Percentiles rank a stretch among this genome's conserved stretches.
Conservation (phyloP, 2,113 vertebrate species). For the Poeciliopsis prolifica region DNA sequence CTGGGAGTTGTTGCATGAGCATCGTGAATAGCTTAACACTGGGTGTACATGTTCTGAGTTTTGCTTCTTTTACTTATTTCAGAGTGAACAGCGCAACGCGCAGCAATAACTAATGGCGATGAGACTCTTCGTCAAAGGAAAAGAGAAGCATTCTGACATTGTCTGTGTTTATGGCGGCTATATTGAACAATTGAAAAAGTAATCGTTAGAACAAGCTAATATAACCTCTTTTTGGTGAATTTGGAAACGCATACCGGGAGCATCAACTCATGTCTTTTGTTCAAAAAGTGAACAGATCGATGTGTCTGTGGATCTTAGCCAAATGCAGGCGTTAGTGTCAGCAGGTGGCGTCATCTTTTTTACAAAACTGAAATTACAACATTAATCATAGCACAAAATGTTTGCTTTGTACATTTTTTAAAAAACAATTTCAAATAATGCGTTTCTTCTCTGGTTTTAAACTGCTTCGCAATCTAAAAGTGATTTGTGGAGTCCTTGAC, state of each 20-base stretch:
- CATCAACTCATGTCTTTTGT: too few species aligned
- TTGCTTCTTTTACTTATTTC: background rate
- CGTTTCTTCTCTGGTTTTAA: background rate
- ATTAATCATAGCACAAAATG: background rate
- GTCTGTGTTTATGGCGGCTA: background rate
- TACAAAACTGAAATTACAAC: background rate
- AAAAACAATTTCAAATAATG: background rate
- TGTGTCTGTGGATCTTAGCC: background rate
- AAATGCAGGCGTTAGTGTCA: background rate
- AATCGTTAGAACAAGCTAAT: background rate
- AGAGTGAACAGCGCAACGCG: slow-evolving; percentile 42
- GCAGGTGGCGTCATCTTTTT: too few species aligned
- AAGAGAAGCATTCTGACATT: slow-evolving; percentile 25
- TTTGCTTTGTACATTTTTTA: background rate
- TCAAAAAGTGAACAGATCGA: too few species aligned
- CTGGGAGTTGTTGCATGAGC: slow-evolving; percentile 28
- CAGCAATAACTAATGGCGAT: slow-evolving; percentile 40
- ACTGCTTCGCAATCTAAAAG: background rate
- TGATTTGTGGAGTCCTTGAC: background rate
- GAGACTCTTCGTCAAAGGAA: slow-evolving; percentile 30
- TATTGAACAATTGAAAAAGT: slow-evolving; percentile 27
- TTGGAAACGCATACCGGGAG: background rate
- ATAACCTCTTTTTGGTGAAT: background rate
- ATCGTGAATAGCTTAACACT: slow-evolving; percentile 37
- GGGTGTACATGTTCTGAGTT: slow-evolving; percentile 15